A percentile compares a stretch with the other conserved stretches of the same genome.
Evolutionary conservation across 2,797 vertebrate species (phyloP).

Genomic region (Pteronotus mesoamericanus): DNA sequence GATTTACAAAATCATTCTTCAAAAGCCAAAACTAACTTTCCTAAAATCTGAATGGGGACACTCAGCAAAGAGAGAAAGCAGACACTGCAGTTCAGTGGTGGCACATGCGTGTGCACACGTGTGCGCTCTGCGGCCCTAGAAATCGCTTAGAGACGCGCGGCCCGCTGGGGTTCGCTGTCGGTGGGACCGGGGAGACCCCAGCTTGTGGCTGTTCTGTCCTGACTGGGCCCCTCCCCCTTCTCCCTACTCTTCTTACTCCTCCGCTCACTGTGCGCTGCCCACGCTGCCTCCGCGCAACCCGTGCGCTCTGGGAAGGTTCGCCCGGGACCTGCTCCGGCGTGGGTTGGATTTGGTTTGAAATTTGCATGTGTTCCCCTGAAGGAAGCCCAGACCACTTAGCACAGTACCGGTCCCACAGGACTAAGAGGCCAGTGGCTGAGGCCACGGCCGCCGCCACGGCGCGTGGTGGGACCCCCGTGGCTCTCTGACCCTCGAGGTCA

Average conservation of each 20-base stretch:
- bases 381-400: background rate
- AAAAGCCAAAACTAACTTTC: background rate
- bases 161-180: background rate
- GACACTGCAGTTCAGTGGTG: fast-evolving
- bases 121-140: too few relatives aligned
- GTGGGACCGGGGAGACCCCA: background rate
- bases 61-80: background rate
- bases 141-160: background rate
- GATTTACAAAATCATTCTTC: background rate
- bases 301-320: background rate
- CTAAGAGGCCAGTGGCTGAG: background rate
- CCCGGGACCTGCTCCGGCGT: background rate
- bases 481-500: background rate
- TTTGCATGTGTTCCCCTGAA: background rate
- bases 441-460: background rate
- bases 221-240: background rate
- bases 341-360: background rate
- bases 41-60: background rate
- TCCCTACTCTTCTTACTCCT: background rate
- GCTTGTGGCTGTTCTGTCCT: background rate
- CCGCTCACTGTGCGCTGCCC: background rate
- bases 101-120: too few relatives aligned
- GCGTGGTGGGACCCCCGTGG: background rate
- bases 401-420: fast-evolving
- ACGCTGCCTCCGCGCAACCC: background rate